A percentile compares a stretch with the other conserved stretches of the same genome.
Evolutionary conservation across 2,113 vertebrate genomes (phyloP).

Genomic region (Gobiocypris rarus): DNA sequence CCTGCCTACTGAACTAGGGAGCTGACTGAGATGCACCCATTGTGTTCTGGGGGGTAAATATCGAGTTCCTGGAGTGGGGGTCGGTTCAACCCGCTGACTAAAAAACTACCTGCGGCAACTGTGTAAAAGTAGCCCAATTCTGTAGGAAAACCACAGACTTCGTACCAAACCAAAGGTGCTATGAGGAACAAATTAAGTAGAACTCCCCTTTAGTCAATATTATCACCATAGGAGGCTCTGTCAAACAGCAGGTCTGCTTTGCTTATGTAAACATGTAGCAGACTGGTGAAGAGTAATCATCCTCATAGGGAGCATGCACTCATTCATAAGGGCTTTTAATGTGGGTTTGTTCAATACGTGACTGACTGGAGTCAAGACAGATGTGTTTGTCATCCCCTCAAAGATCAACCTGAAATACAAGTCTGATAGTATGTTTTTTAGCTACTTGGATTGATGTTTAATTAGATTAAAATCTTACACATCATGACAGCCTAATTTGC

Average conservation of each 20-base stretch:
- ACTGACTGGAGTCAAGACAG: not conserved
- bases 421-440: not conserved
- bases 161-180: not conserved
- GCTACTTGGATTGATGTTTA: not conserved
- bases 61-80: too few species aligned
- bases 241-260: constrained; percentile 31
- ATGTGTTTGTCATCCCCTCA: not conserved
- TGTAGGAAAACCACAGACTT: too few species aligned
- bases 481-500: not conserved
- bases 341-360: not conserved
- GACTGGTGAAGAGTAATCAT: constrained; percentile 1
- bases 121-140: too few species aligned
- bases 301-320: not conserved
- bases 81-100: too few species aligned
- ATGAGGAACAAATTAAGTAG: not conserved
- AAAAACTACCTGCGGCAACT: too few species aligned
- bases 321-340: constrained; percentile 4
- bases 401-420: constrained; percentile 11
- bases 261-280: constrained; percentile 34
- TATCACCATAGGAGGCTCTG: constrained; percentile 11
- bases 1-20: too few species aligned
- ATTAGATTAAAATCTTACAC: not conserved
- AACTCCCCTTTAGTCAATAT: constrained; percentile 24
- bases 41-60: too few species aligned
- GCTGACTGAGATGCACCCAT: too few species aligned